phyloP scores from a whole-genome alignment of 2,113 vertebrate species.

The Sisor rabdophorus region DNA sequence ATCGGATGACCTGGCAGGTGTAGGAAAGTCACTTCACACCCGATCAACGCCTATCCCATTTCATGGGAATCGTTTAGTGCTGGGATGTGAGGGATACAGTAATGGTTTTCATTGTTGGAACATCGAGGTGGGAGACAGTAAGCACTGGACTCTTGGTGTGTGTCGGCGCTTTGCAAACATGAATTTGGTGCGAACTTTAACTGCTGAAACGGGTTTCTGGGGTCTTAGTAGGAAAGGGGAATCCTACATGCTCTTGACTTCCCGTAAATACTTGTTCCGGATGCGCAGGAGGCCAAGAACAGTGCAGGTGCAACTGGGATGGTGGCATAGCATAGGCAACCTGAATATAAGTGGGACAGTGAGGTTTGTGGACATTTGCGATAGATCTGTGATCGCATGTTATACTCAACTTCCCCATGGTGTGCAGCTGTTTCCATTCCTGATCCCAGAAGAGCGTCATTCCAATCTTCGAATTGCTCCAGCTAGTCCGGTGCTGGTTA shows the following conservation, averaged over 20 bases:
- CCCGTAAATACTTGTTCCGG: not conserved
- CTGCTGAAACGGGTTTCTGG: slow-evolving; percentile 49
- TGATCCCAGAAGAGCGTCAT: slow-evolving; percentile 6
- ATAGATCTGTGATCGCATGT: not conserved
- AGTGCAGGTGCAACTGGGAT: slow-evolving; percentile 6
- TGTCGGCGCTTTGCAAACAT: slow-evolving; percentile 9
- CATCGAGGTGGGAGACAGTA: slow-evolving; percentile 47
- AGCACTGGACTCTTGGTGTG: slow-evolving; percentile 53
- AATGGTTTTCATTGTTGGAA: slow-evolving; percentile 16
- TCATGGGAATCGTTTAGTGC: not conserved
- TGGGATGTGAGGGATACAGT: slow-evolving; percentile 25
- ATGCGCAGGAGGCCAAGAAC: not conserved
- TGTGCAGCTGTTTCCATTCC: slow-evolving; percentile 14
- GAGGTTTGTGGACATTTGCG: slow-evolving; percentile 15
- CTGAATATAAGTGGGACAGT: not conserved
- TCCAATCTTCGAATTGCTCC: slow-evolving; percentile 1
- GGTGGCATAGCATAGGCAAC: not conserved
- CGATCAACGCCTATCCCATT: not conserved
- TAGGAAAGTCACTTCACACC: not conserved
- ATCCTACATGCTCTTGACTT: not conserved
- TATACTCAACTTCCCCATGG: not conserved
- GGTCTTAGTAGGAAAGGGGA: slow-evolving; percentile 47
- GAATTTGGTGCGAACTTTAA: slow-evolving; percentile 8
- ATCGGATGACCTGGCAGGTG: slow-evolving; percentile 40
- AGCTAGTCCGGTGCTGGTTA: not conserved